A percentile compares a stretch with the other conserved stretches of the same genome.
Conservation (phyloP, 2,797 vertebrate species). For the Carapus acus region DNA sequence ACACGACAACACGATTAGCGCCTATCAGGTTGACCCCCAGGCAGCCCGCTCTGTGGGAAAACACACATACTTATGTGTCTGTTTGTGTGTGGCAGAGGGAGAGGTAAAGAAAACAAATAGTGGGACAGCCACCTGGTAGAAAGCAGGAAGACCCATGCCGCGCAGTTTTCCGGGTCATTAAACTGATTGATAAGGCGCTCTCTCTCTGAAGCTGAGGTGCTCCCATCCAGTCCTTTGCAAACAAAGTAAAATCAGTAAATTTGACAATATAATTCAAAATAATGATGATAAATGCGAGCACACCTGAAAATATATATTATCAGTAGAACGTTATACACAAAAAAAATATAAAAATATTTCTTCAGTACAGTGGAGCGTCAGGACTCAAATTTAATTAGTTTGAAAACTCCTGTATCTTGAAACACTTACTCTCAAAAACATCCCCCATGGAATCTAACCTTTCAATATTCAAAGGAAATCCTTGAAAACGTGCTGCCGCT, state of each 20-base stretch:
- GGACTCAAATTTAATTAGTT: too few species aligned
- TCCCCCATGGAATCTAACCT: too few species aligned
- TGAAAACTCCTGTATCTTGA: too few species aligned
- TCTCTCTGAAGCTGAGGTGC: slow-evolving; percentile 92
- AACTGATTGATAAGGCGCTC: slow-evolving; percentile 98
- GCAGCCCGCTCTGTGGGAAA: slow-evolving; percentile 83
- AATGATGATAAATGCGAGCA: too few species aligned
- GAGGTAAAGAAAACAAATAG: not conserved
- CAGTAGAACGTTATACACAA: too few species aligned
- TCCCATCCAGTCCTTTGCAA: slow-evolving; percentile 88
- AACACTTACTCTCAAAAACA: too few species aligned
- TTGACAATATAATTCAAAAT: too few species aligned
- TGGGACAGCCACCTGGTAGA: slow-evolving; percentile 83
- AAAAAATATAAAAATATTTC: too few species aligned
- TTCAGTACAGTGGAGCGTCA: too few species aligned
- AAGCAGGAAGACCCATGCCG: slow-evolving; percentile 88
- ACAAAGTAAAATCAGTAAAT: slow-evolving; percentile 13
- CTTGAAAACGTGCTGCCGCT: too few species aligned
- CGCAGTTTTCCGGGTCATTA: slow-evolving; percentile 86
- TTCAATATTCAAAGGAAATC: too few species aligned
- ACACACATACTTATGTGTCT: not conserved
- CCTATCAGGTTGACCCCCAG: slow-evolving; percentile 97
- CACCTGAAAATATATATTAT: too few species aligned
- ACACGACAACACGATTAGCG: slow-evolving; percentile 95
- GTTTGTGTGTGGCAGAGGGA: not conserved